These are phyloP conservation scores for Dendrocincla fuliginosa DNA, from an alignment of 2,797 vertebrate genomes.

Conservation along the genomic window DNA sequence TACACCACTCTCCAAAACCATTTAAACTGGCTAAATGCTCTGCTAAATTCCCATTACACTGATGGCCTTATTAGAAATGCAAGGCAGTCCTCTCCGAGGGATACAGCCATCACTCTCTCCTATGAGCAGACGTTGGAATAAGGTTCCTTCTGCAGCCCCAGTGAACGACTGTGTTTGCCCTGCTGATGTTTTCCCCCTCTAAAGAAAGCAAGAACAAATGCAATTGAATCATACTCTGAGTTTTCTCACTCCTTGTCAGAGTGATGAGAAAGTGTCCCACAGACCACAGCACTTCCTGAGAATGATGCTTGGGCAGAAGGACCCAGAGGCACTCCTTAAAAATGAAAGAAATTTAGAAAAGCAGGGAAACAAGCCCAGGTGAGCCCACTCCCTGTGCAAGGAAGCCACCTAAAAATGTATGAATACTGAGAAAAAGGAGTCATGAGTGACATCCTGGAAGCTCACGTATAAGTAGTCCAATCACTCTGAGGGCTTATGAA, in stretches of 20 bases:
- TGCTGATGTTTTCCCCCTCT: neutral
- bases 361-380: neutral
- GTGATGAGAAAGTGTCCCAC: neutral
- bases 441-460: neutral
- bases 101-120: neutral
- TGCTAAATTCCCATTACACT: slow-evolving; percentile 36
- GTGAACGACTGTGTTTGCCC: neutral
- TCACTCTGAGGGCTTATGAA: slow-evolving; percentile 7
- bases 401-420: neutral
- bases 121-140: neutral
- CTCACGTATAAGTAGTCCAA: neutral
- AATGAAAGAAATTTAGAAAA: neutral
- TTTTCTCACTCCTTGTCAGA: neutral
- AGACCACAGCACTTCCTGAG: neutral
- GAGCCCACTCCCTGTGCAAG: neutral
- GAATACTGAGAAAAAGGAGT: neutral
- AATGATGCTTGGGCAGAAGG: neutral
- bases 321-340: neutral
- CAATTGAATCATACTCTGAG: neutral
- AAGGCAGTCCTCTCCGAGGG: neutral
- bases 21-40: slow-evolving; percentile 52
- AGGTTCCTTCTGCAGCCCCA: neutral
- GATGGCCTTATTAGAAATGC: slow-evolving; percentile 29
- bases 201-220: neutral
- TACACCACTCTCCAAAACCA: neutral